phyloP scores from a whole-genome alignment of 2,113 vertebrate genomes.

The Scomber colias region DNA sequence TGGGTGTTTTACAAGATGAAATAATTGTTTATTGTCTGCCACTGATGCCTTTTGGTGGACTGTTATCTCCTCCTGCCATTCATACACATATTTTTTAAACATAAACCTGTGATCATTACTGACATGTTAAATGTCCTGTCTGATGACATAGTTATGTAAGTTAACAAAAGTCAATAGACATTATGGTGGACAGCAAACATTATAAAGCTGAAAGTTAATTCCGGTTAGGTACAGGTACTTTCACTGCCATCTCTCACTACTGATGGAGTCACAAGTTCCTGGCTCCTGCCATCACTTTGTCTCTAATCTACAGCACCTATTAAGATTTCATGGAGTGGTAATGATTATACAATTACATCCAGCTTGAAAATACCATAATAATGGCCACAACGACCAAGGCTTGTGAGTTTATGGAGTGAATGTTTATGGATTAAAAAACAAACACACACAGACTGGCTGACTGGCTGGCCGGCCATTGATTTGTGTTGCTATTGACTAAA shows the following conservation, averaged over 20 bases:
- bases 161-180: constrained; percentile 7
- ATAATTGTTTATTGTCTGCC: not conserved
- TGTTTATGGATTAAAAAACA: constrained; percentile 77
- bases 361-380: constrained; percentile 60
- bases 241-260: constrained; percentile 54
- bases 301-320: constrained; percentile 69
- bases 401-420: constrained; percentile 71
- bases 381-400: constrained; percentile 42
- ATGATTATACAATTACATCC: constrained; percentile 77
- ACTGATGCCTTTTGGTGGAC: not conserved
- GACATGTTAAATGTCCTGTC: not conserved
- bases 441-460: constrained; percentile 52
- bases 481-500: constrained; percentile 66
- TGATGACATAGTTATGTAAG: not conserved
- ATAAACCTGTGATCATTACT: not conserved
- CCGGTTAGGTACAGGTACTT: constrained; percentile 44
- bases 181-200: constrained; percentile 3
- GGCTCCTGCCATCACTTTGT: constrained; percentile 57
- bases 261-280: constrained; percentile 67
- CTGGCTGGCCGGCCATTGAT: constrained; percentile 73
- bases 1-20: constrained; percentile 6
- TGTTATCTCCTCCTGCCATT: not conserved
- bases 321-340: constrained; percentile 80
- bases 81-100: not conserved
- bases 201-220: constrained; percentile 37